Evolutionary conservation across 2,797 vertebrate genomes (phyloP), one percentile per base, ranked within the genome.

Genomic region (Luscinia luscinia): DNA sequence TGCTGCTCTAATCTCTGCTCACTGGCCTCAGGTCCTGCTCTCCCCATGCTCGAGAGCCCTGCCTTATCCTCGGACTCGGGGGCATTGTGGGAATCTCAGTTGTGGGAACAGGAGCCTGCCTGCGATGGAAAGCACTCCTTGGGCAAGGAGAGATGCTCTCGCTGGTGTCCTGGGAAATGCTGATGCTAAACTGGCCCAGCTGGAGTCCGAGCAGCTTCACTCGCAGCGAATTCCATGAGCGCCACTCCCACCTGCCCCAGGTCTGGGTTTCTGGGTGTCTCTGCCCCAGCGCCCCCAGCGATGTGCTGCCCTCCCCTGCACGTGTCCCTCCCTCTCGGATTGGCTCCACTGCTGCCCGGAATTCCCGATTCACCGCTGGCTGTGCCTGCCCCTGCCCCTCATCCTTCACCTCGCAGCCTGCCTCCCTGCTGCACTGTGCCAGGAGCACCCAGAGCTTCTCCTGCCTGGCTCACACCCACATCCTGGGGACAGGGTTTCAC

Each of bases 361-460:
- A n/a, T 9, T 61, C 57, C 70, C 1, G 0, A 19, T 52, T 70
- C 61, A 32, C 15, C 57, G 0, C 43, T 54, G 63, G 30, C 68
- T 69, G 63, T 24, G 11, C n/a, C 59, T 2, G 0, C 14, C 49
- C 40, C 5, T 4, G 15, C 9, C 52, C 19, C 28, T 15, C n/a
- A 52, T 22, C 0, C 1, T 8, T 66, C 43, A 15, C 13, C 45
- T 36, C 38, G 21, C 4, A 24, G 45, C 34, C 63, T 82, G 54
- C 51, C 40, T 83, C 30, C 26, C 57, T 40, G 38, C 63, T 58
- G 46, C 64, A 15, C 46, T 19, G 48, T 15, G 38, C n/a, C 36
- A 9, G 38, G 41, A n/a, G 32, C 6, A 41, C 2, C 59, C 81
- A 30, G 24, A 34, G 69, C 11, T 14, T 51, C 30, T 82, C 72